Conservation (phyloP, 1,140 invertebrate genomes). For the Cyclina sinensis region DNA sequence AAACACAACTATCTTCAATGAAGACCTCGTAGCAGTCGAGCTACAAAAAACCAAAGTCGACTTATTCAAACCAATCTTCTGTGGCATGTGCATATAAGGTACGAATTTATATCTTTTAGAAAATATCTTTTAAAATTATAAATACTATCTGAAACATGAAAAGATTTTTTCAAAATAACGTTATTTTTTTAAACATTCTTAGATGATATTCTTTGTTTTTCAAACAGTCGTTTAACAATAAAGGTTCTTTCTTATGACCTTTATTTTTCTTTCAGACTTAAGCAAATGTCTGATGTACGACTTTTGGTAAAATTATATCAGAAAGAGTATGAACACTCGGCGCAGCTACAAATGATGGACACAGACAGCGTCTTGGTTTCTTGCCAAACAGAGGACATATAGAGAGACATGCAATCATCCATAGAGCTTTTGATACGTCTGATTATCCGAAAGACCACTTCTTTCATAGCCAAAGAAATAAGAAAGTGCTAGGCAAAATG, state of each 20-base stretch:
- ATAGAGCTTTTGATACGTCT: conserved; percentile 31
- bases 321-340: conserved; percentile 73
- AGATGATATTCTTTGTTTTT: background rate
- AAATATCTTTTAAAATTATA: background rate
- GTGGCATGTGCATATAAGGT: conserved; percentile 72
- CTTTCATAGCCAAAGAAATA: conserved; percentile 73
- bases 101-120: background rate
- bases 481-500: no score
- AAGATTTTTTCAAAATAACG: background rate
- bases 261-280: conserved; percentile 28
- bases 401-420: conserved; percentile 12
- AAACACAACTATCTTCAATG: conserved; percentile 81
- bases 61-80: conserved; percentile 75
- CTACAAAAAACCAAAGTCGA: conserved; percentile 67
- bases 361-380: conserved; percentile 71
- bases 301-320: conserved; percentile 78
- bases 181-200: background rate
- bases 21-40: conserved; percentile 70
- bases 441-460: conserved; percentile 25
- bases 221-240: conserved; percentile 54
- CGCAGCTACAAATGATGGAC: conserved; percentile 82
- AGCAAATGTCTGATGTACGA: conserved; percentile 74
- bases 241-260: background rate
- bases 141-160: background rate
- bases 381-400: conserved; percentile 19